Evolutionary conservation across 2,113 vertebrate species (phyloP).

Genomic region (Gavialis gangeticus): DNA sequence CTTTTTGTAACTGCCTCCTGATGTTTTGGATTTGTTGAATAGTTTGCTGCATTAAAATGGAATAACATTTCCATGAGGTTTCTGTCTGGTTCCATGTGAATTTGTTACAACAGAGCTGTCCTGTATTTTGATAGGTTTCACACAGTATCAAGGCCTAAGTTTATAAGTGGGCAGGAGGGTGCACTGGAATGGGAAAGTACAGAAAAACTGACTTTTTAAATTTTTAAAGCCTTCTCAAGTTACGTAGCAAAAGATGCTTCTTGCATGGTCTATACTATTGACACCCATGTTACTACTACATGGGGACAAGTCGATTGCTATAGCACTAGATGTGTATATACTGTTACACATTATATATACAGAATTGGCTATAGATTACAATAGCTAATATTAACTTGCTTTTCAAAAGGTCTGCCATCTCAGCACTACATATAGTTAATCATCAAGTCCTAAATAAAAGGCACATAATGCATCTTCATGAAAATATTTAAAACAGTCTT

Average conservation of each 20-base stretch:
- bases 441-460: too few species aligned
- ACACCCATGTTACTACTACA: too few species aligned
- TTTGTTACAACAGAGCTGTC: background rate
- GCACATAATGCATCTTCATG: too few species aligned
- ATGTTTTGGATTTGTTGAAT: too few species aligned
- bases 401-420: background rate
- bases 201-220: background rate
- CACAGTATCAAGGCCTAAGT: background rate
- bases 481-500: too few species aligned
- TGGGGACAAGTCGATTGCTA: background rate
- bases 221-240: background rate
- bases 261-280: too few species aligned
- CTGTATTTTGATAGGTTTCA: background rate
- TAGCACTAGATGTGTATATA: background rate
- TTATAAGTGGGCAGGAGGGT: background rate
- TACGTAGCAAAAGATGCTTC: too few species aligned
- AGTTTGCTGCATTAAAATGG: too few species aligned
- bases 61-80: too few species aligned
- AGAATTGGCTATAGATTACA: background rate
- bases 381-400: background rate
- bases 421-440: too few species aligned
- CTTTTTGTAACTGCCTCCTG: too few species aligned
- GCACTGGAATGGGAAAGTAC: background rate
- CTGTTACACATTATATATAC: background rate
- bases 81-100: too few species aligned